Base-by-base conservation (phyloP, 2,113 vertebrate genomes). In the Spea multiplicata region DNA sequence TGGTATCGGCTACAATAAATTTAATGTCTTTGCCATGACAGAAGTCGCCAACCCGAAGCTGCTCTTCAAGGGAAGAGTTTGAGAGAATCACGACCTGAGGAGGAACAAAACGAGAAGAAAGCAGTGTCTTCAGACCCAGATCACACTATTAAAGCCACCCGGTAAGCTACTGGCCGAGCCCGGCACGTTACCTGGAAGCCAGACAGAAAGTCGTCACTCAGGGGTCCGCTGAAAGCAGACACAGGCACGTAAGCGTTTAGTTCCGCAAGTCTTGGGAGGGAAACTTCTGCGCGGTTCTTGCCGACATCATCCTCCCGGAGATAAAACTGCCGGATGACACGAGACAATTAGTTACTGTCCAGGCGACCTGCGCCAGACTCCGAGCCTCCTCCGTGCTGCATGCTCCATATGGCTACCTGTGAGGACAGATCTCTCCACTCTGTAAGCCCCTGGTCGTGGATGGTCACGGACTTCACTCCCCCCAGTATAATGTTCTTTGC, bases 401-500 rank as follows among this genome's bases (percentile, higher is more conserved):
- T n/a, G n/a, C n/a, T n/a, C 14, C 4, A 0, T 45, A 50, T 6
- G 44, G 4, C 74, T 70, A 96, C 95, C 95, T 98, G 96, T 73
- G 96, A 97, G 44, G 96, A 93, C 8, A 98, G 93, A 81, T 97
- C 96, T 44, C 88, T 83, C 95, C 95, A 97, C 80, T 94, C 91
- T 0, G 96, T 91, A 30, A 88, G 86, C 3, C 92, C 94, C 68
- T 95, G 90, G 82, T 97, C 95, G 0, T 98, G 96, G 47, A 97
- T 84, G 44, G 95, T 95, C 57, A 97, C 95, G 0, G 94, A 94
- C 83, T 94, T 94, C 44, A 97, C 96, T 10, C 96, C 96, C 2
- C 91, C 96, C 71, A 98, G 85, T 82, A 97, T 95, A 72, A 98
- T 92, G 65, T 96, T 98, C 88, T 98, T 97, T 71, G 96, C 96